These are phyloP conservation scores for Pomatorhinus ruficollis DNA, from an alignment of 2,113 vertebrate species.

Conservation along the genomic window DNA sequence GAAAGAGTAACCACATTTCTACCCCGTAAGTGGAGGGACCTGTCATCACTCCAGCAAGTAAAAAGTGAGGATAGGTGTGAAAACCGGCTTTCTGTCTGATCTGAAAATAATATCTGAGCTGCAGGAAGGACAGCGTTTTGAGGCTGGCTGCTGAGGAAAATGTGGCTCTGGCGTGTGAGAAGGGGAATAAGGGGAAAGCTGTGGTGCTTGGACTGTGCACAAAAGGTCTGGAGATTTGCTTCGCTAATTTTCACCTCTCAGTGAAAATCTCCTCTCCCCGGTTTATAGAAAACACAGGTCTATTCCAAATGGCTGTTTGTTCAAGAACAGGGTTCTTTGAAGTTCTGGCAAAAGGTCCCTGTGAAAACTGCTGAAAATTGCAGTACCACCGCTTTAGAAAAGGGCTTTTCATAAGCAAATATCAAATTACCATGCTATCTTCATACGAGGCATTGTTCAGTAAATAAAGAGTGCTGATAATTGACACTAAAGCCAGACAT, in stretches of 20 bases:
- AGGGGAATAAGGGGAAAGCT: neutral
- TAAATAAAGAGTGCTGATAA: conserved; percentile 30
- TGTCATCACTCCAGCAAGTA: conserved; percentile 17
- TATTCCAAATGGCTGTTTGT: neutral
- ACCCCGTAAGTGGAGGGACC: neutral
- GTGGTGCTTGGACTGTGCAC: neutral
- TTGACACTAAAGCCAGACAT: conserved; percentile 28
- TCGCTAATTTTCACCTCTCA: neutral
- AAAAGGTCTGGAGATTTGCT: neutral
- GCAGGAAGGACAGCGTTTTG: neutral
- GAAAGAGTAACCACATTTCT: neutral
- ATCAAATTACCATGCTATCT: conserved; percentile 19
- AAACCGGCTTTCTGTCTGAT: neutral
- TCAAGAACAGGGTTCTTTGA: conserved; percentile 2
- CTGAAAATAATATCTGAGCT: conserved; percentile 4
- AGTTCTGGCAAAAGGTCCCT: neutral
- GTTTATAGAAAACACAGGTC: neutral
- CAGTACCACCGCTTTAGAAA: neutral
- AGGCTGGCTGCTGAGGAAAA: neutral
- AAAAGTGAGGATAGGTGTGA: neutral
- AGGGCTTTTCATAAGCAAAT: conserved; percentile 23
- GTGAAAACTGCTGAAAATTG: conserved; percentile 12
- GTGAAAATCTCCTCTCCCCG: neutral
- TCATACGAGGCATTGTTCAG: neutral
- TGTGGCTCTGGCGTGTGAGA: neutral